Evolutionary conservation across 1,140 invertebrate species (phyloP), one percentile per base, ranked within the genome.

Genomic region (Euura lappo): DNA sequence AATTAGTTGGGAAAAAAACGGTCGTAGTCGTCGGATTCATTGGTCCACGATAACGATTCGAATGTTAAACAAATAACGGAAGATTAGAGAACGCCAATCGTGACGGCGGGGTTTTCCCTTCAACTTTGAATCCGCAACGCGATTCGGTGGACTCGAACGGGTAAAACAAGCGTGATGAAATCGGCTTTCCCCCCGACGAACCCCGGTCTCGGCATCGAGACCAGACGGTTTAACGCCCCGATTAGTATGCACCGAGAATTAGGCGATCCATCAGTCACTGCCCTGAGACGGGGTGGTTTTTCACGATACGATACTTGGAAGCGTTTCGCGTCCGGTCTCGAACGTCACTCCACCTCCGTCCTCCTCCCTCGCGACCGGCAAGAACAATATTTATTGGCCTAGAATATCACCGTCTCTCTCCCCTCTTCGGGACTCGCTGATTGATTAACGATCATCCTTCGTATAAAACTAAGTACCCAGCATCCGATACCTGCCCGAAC

Each of bases 381-480:
- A 83, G 81, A 82, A 82, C 79, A 75, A 83, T 83, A 83, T 83
- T 83, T 83, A 83, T 83, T 79, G 81, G 68, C 67, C 70, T 74
- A 60, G 47, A 51, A 51, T 51, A 11, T 65, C 70, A 11, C 42
- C 65, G 70, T 76, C 60, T 72, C 67, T 69, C 73, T 75, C 69
- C 8, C 3, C 13, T 6, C 51, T 60, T 28, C 51, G 51, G 28
- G 28, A 28, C 28, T 28, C 60, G 60, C 75, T 83, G 82, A 83
- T 83, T 83, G 82, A 83, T 83, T 83, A 83, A 83, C 79, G 82
- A 83, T 81, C 80, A 76, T 45, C 72, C 76, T 80, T 83, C 81
- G 81, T 80, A 83, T 83, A 83, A 83, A 81, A 81, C 78, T 81
- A 76, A 77, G 71, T 44, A 70, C 69, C 69, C 67, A 68, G 28